Base-by-base conservation (phyloP, 2,113 vertebrate species). In the Alaudala cheleensis region DNA sequence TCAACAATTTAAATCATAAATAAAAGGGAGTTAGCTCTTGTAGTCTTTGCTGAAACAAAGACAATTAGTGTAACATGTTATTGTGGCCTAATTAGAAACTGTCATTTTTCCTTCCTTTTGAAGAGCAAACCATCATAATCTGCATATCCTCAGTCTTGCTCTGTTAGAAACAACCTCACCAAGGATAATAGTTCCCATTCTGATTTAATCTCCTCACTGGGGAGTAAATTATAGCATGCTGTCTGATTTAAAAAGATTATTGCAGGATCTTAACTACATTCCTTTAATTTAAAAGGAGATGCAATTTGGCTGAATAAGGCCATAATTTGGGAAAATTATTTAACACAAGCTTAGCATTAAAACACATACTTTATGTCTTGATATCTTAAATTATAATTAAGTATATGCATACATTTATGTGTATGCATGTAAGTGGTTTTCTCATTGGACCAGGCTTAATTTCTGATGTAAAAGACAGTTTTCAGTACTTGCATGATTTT, bases 241-340 rank as follows among this genome's bases (percentile, higher is more conserved):
- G 45, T 91, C 69, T 91, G 53, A 92, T 95, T 92, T 91, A 40
- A 89, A 70, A 62, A 54, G 4, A 84, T 91, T 89, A 89, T 79
- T 87, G 28, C 50, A 81, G 45, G 29, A 80, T 91, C 77, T 93
- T 87, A 81, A 73, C 34, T 84, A 10, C 25, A 5, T 90, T 88
- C 71, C 67, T 88, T 85, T 96, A 86, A 83, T 92, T 83, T 86
- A 71, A 84, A 89, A 91, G 58, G 77, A 87, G 49, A n/a, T 84
- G 40, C 42, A 90, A 8, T 92, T 93, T 8, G 6, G 22, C 56
- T 89, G 65, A 88, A 64, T 65, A 45, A 83, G 45, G n/a, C 92
- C 3, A 5, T 94, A 90, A 81, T 76, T 96, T 69, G 86, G 65
- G 61, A 86, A 86, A 60, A 62, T n/a, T 50, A 67, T 81, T 88